These are phyloP conservation scores for Erpobdella octoculata DNA, from an alignment of 2,888 invertebrate genomes.

Conservation along the genomic window DNA sequence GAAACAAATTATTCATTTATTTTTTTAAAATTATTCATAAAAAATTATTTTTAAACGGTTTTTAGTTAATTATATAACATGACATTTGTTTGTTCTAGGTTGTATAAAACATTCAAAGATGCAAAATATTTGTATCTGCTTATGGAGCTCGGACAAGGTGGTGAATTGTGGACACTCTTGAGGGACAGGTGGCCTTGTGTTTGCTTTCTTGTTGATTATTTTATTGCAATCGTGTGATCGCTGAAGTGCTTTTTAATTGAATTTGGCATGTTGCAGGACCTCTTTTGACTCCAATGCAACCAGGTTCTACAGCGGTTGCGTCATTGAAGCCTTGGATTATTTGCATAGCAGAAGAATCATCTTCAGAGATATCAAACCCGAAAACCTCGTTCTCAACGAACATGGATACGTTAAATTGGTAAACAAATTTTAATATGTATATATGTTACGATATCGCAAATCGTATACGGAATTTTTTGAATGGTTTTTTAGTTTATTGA, in stretches of 20 bases:
- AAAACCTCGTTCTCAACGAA: constrained; percentile 76
- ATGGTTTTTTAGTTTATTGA: no score
- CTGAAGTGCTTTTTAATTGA: neutral
- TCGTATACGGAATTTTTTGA: no score
- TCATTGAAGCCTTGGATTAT: constrained; percentile 83
- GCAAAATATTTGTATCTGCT: constrained; percentile 23
- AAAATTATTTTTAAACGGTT: neutral
- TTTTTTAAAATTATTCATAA: neutral
- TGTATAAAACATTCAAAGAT: constrained; percentile 25
- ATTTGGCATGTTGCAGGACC: neutral
- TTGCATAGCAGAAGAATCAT: constrained; percentile 76
- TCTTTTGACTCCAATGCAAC: constrained; percentile 72
- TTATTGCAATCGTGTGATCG: neutral
- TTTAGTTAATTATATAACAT: neutral
- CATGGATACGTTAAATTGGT: constrained; percentile 82
- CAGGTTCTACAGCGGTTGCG: constrained; percentile 81
- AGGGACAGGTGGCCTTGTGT: constrained; percentile 8
- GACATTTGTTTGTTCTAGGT: constrained; percentile 3
- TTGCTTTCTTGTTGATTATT: neutral
- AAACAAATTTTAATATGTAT: constrained; percentile 30
- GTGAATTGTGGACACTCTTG: constrained; percentile 22
- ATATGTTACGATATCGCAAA: no score
- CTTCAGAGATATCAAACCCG: constrained; percentile 80
- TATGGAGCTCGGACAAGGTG: constrained; percentile 23
- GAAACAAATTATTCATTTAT: no score